These are phyloP conservation scores for Erebia epiphron DNA, from an alignment of 2,888 invertebrate genomes.

Conservation along the genomic window DNA sequence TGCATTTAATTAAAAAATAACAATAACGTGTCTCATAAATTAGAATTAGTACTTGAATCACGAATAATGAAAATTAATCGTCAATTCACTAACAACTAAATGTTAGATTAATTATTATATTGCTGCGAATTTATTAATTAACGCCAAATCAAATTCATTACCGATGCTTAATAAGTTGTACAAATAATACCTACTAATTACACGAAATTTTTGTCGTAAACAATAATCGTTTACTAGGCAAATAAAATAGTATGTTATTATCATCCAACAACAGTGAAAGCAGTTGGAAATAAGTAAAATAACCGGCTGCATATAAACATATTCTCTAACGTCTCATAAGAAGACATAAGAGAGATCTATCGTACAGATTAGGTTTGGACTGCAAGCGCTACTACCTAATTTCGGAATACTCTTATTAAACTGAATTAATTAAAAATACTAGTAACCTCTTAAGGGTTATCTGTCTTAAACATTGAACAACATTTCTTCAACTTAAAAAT, in stretches of 20 bases:
- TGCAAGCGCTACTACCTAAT: too few relatives aligned
- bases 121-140: slow-evolving; percentile 24
- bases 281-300: not conserved
- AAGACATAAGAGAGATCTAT: too few relatives aligned
- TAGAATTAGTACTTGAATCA: slow-evolving; percentile 8
- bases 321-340: too few relatives aligned
- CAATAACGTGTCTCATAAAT: not conserved
- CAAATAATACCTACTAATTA: slow-evolving; percentile 25
- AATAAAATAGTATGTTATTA: slow-evolving; percentile 5
- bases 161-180: slow-evolving; percentile 26
- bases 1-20: not conserved
- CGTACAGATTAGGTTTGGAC: too few relatives aligned
- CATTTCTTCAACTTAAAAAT: too few relatives aligned
- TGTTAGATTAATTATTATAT: slow-evolving; percentile 24
- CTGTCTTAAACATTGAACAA: too few relatives aligned
- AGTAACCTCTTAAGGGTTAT: too few relatives aligned
- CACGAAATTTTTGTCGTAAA: slow-evolving; percentile 17
- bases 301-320: not conserved
- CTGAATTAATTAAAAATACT: too few relatives aligned
- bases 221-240: slow-evolving; percentile 16
- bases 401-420: too few relatives aligned
- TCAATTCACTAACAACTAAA: slow-evolving; percentile 7
- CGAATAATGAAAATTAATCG: slow-evolving; percentile 14
- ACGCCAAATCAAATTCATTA: slow-evolving; percentile 30
- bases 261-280: not conserved